Evolutionary conservation across 2,888 invertebrate species (phyloP), one percentile per base, ranked within the genome.

Genomic region (Hirtodrosophila cameraria): DNA sequence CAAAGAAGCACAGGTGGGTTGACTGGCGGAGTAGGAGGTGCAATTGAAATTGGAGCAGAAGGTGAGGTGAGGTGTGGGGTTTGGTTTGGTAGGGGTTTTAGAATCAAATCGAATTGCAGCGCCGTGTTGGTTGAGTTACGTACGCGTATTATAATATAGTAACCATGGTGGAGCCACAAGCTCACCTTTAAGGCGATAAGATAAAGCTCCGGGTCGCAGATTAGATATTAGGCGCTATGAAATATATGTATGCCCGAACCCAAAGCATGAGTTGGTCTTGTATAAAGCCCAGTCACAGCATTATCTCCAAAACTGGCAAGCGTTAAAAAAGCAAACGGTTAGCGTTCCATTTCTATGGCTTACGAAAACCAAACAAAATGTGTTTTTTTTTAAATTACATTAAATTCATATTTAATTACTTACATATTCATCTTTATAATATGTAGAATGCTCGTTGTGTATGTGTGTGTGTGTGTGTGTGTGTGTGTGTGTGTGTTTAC

Each of bases 181-280:
- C 78, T 86, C 78, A 79, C 78, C 78, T 79, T 70, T 79, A 85
- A 78, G 66, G 83, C 66, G 86, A 79, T 79, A 79, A 79, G 78
- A 79, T 79, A 79, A 62, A 83, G 80, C 70, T 64, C 52, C 57
- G 42, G 35, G 52, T 12, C 46, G 27, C 55, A 70, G 70, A 70
- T 70, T 70, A 70, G 70, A 70, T 70, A 74, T 74, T 68, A 73
- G 69, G 46, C 61, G 61, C 36, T 28, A 18, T 59, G 36, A 20
- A 11, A 23, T 27, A 27, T 7, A 3, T 27, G 28, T 52, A 48
- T 33, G 25, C n/a, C n/a, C 58, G 66, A 42, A 45, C 46, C 54
- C 68, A 60, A 70, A 70, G 75, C 74, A 70, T 55, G 69, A 70
- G 69, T 70, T 68, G 59, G 43, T 39, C 12, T 13, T 28, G 27